Evolutionary conservation across 1,140 invertebrate genomes (phyloP), one percentile per base, ranked within the genome.

Genomic region (Whitmania pigra): DNA sequence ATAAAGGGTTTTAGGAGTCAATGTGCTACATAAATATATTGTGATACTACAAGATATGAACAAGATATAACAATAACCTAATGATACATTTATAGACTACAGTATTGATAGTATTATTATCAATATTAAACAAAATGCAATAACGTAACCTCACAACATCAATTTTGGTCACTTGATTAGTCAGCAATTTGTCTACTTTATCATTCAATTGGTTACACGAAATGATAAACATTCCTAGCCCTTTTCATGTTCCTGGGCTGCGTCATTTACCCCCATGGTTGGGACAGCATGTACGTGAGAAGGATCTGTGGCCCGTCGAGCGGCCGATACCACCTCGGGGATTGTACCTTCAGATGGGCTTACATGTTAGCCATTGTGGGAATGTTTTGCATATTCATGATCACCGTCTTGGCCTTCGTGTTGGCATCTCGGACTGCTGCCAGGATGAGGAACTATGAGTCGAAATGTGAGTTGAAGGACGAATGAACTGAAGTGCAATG

Each of bases 311-410:
- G 93, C 0, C 85, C 87, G 17, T 85, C 88, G 13, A 88, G 91
- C 0, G 87, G 87, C 76, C 86, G 86, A 49, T 94, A 89, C 79
- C 84, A 86, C 77, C 84, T 88, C 75, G 90, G 89, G 80, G 83
- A 88, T 15, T 99, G 95, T 80, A 88, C 88, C 53, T 87, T 98
- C 22, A 49, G 71, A 75, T 98, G 95, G 95, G 93, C 93, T 0
- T 96, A 93, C 83, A 87, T 95, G 11, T 84, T 98, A 73, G 93
- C 93, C 18, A 89, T 93, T 68, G 94, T 97, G 67, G 89, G 90
- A 0, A 90, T 93, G 73, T 83, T 95, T 74, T 94, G 98, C 81
- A 92, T 91, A 36, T 83, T 90, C 15, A 91, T 94, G 68, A 84
- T 98, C 66, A 87, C 93, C 0, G 88, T 90, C 9, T 85, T 97